phyloP scores from a whole-genome alignment of 2,113 vertebrate genomes.

The Chaetops frenatus region DNA sequence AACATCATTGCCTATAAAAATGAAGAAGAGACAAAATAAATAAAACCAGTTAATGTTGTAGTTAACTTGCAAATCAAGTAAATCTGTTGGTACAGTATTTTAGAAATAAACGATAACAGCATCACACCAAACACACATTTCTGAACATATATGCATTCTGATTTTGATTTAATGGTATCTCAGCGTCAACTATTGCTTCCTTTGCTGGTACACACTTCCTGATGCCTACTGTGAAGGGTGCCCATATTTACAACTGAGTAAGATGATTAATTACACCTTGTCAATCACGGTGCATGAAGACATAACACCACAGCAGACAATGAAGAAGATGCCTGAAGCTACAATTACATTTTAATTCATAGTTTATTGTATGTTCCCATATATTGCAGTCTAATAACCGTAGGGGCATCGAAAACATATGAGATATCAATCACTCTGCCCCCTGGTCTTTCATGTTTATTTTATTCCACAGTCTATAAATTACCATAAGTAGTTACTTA shows the following conservation, averaged over 20 bases:
- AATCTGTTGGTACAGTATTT: conserved; percentile 82
- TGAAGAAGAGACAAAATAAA: conserved; percentile 79
- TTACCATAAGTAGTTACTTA: conserved; percentile 53
- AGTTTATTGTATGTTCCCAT: conserved; percentile 78
- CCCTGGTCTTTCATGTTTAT: conserved; percentile 59
- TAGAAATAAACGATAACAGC: conserved; percentile 78
- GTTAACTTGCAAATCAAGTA: conserved; percentile 82
- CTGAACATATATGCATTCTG: conserved; percentile 64
- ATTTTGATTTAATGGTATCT: conserved; percentile 79
- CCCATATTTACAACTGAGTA: conserved; percentile 82
- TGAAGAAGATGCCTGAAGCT: conserved; percentile 80
- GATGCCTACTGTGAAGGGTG: conserved; percentile 80
- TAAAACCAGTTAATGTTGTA: conserved; percentile 81
- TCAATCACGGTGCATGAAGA: conserved; percentile 85
- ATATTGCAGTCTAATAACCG: conserved; percentile 77
- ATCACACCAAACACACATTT: conserved; percentile 80
- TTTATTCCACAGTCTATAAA: conserved; percentile 54
- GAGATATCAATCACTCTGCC: conserved; percentile 77
- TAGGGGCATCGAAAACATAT: conserved; percentile 68
- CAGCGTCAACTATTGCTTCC: conserved; percentile 76
- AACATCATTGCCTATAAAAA: conserved; percentile 77
- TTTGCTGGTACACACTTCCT: conserved; percentile 80
- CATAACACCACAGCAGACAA: conserved; percentile 81
- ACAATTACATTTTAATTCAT: conserved; percentile 80
- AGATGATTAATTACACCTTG: conserved; percentile 86